Base-by-base conservation (phyloP, 2,113 vertebrate genomes). In the Cochlearius cochlearius region DNA sequence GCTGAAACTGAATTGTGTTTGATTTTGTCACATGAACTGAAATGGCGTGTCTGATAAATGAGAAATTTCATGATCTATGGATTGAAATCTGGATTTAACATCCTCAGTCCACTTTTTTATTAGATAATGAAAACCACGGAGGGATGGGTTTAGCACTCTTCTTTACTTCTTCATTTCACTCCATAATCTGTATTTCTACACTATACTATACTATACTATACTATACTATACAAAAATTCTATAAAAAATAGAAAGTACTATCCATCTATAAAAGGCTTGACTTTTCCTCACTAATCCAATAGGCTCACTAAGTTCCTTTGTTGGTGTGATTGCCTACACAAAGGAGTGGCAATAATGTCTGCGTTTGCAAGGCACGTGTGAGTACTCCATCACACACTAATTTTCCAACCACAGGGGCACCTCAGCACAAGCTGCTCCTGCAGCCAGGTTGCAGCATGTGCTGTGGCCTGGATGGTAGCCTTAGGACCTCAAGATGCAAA, bases 291-390 rank as follows among this genome's bases (percentile, higher is more conserved):
- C 27, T 53, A 38, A 59, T 34, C 16, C 5, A 26, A 52, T 7
- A 55, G 55, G 36, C 9, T 52, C 26, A 56, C 17, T 23, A 26
- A 53, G 6, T 50, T 60, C 2, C 73, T 74, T 71, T 43, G 41
- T 15, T 56, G 23, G 23, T 62, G 26, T 77, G 45, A 26, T n/a
- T 59, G 8, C 10, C 39, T 50, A 16, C 22, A 38, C 4, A 50
- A 90, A 56, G 12, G 19, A n/a, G 10, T 19, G 34, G 47, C 3
- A 3, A 17, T 19, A 50, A 18, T 2, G 5, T 17, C 55, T 52
- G n/a, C 0, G 0, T 79, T 78, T 68, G 6, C 1, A 1, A 43
- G 38, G 23, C 6, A 12, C 1, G 0, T 43, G 19, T 50, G 10
- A 67, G 5, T 32, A 21, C 26, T 68, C n/a, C n/a, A 49, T 13